Evolutionary conservation across 2,113 vertebrate genomes (phyloP), one percentile per base, ranked within the genome.

Genomic region (Perca schrenkii): DNA sequence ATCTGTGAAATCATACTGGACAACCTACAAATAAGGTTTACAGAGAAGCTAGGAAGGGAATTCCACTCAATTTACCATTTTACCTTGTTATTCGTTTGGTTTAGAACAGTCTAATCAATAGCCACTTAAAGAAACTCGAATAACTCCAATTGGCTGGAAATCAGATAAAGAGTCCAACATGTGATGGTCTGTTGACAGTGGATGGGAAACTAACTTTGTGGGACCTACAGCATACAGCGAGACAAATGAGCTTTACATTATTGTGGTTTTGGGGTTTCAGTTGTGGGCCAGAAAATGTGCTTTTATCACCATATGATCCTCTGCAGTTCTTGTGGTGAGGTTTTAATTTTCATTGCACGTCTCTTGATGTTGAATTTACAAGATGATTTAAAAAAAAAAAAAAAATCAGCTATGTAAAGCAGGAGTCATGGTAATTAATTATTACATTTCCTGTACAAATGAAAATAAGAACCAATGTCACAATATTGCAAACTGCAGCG

Each of bases 111-210:
- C 60, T 58, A 62, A 89, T 88, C 66, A 86, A 86, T 46, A 65
- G 58, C 46, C 40, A 64, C 31, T 79, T 57, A 66, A 58, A 72
- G 22, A 62, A 43, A 73, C 56, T 36, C 17, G 7, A 82, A 84
- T 46, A 58, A 69, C 67, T 69, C 61, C 14, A 57, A 74, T 58
- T 60, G 78, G 21, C 43, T 61, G 47, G 14, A 68, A 68, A 83
- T 79, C 19, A 72, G 28, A 74, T 34, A 31, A 82, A 67, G 40
- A 67, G 31, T 76, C 25, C 67, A 74, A 52, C 73, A 72, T 87
- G 86, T 93, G 92, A 93, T 91, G 91, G 92, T 91, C 91, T 81
- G 80, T 58, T 91, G 89, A 85, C 57, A 60, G 58, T 17, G 12
- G 60, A 77, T 70, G 64, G 58, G 31, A 84, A 79, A 77, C 40